These are phyloP conservation scores for Pogonocherus hispidulus DNA, from an alignment of 2,888 invertebrate species.

Conservation along the genomic window DNA sequence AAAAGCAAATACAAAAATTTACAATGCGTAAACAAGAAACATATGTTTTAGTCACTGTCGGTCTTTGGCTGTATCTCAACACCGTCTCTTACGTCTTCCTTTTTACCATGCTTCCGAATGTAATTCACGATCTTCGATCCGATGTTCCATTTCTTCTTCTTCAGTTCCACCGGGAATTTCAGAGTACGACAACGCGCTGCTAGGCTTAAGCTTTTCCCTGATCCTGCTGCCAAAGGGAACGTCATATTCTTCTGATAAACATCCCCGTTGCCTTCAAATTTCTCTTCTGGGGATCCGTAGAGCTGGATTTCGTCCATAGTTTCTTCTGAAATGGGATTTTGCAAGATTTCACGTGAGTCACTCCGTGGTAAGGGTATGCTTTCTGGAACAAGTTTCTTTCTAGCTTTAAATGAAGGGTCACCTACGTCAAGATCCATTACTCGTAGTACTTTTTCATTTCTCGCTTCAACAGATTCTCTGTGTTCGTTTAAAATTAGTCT, in stretches of 20 bases:
- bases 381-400: conserved; percentile 38
- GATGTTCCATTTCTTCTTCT: conserved; percentile 59
- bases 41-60: conserved; percentile 26
- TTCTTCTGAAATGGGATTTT: conserved; percentile 30
- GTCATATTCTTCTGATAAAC: conserved; percentile 51
- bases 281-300: conserved; percentile 23
- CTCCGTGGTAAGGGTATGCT: conserved; percentile 45
- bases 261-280: conserved; percentile 30
- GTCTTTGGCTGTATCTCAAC: conserved; percentile 33
- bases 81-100: conserved; percentile 38
- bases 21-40: not conserved
- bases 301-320: conserved; percentile 50
- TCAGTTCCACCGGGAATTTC: conserved; percentile 46
- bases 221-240: conserved; percentile 50
- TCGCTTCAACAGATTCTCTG: conserved; percentile 56
- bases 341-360: conserved; percentile 42
- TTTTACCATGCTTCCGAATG: conserved; percentile 51
- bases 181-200: conserved; percentile 50
- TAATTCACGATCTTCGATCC: conserved; percentile 55
- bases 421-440: conserved; percentile 49
- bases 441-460: conserved; percentile 44
- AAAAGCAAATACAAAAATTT: conserved; percentile 16
- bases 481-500: conserved; percentile 59
- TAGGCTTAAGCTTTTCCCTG: conserved; percentile 46
- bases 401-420: conserved; percentile 40